Conservation (phyloP, 2,888 invertebrate species). For the Rhamnusium bicolor region DNA sequence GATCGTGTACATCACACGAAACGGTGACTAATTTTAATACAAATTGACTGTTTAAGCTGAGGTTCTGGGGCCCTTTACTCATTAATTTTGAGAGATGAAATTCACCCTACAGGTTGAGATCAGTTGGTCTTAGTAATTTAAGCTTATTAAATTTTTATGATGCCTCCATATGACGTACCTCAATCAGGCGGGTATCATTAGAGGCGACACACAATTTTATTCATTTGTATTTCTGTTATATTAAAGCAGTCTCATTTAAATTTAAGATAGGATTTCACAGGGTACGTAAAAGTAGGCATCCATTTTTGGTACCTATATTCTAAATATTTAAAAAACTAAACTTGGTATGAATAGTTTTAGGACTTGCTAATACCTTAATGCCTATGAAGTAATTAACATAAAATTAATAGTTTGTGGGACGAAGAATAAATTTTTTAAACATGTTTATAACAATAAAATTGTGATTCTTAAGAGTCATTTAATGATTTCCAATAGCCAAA, state of each 20-base stretch:
- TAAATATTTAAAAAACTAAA: too few species aligned
- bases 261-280: background rate
- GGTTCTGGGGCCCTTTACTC: slow-evolving; percentile 22
- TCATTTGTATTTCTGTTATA: background rate
- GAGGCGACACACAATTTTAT: background rate
- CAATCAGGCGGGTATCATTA: background rate
- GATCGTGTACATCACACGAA: background rate
- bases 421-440: too few species aligned
- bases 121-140: slow-evolving; percentile 8
- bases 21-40: slow-evolving; percentile 44
- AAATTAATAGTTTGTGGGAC: too few species aligned
- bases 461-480: too few species aligned
- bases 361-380: too few species aligned
- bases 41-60: slow-evolving; percentile 44
- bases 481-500: too few species aligned
- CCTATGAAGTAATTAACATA: too few species aligned
- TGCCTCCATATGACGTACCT: background rate
- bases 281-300: too few species aligned
- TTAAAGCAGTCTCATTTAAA: background rate
- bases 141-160: background rate
- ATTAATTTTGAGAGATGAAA: slow-evolving; percentile 8
- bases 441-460: too few species aligned
- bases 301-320: too few species aligned
- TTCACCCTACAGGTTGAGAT: background rate
- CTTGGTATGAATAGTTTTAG: too few species aligned